Conservation (phyloP, 2,888 invertebrate genomes). For the Stenodema calcarata region DNA sequence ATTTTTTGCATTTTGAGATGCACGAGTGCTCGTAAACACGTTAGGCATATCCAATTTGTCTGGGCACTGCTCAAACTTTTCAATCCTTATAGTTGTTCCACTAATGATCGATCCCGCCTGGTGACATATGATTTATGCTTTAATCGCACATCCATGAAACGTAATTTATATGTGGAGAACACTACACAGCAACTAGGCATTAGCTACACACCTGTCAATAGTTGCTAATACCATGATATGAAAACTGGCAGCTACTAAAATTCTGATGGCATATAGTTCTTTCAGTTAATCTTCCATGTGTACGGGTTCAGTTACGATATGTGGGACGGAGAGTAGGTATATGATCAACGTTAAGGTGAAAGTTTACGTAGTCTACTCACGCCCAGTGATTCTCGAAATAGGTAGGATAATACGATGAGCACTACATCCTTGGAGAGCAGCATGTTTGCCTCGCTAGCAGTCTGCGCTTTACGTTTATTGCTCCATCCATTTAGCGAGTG, state of each 20-base stretch:
- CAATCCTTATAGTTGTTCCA: slow-evolving; percentile 9
- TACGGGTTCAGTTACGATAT: too few relatives aligned
- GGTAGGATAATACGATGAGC: neutral
- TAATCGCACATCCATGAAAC: too few relatives aligned
- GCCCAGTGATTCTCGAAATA: neutral
- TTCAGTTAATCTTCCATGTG: too few relatives aligned
- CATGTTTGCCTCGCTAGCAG: neutral
- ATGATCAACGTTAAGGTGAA: too few relatives aligned
- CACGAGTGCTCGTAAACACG: neutral
- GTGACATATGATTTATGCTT: too few relatives aligned
- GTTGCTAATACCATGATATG: too few relatives aligned
- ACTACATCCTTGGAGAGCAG: neutral
- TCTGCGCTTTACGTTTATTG: neutral
- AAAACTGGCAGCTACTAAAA: too few relatives aligned
- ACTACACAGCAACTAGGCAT: too few relatives aligned
- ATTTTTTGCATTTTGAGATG: neutral
- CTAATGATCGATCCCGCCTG: neutral
- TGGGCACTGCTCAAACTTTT: slow-evolving; percentile 48
- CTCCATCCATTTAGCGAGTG: neutral
- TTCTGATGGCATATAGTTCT: too few relatives aligned
- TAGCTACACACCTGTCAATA: too few relatives aligned
- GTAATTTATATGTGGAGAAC: too few relatives aligned
- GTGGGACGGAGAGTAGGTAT: too few relatives aligned
- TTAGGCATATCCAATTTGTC: slow-evolving; percentile 35
- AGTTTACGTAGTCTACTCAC: neutral